phyloP scores from a whole-genome alignment of 2,888 invertebrate species.

The Masnerella sp. region DNA sequence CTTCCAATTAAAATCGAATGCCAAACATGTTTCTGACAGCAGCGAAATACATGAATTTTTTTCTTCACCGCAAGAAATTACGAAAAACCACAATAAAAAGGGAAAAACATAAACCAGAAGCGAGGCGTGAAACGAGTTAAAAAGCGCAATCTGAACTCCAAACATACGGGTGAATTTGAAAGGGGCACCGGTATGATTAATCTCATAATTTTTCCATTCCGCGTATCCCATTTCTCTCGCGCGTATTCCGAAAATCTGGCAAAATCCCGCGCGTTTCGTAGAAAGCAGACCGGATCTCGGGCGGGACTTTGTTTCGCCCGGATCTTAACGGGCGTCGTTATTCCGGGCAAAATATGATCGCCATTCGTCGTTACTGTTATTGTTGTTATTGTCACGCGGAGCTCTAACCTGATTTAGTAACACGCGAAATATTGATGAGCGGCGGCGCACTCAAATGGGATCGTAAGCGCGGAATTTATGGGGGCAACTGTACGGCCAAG shows the following conservation, averaged over 20 bases:
- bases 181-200: constrained; percentile 16
- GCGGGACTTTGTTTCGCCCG: constrained; percentile 27
- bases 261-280: constrained; percentile 26
- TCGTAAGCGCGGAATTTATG: constrained; percentile 55
- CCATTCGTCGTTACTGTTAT: constrained; percentile 31
- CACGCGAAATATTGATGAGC: constrained; percentile 53
- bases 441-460: constrained; percentile 33
- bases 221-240: constrained; percentile 23
- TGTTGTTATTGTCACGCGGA: constrained; percentile 39
- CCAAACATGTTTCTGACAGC: no score
- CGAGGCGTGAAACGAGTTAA: neutral
- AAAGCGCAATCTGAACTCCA: neutral
- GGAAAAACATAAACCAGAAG: neutral
- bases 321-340: no score
- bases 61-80: no score
- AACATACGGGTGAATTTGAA: neutral
- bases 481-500: constrained; percentile 45
- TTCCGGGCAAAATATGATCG: constrained; percentile 51
- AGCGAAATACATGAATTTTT: no score
- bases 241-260: constrained; percentile 25
- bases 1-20: no score
- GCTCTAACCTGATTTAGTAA: constrained; percentile 46
- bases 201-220: constrained; percentile 33
- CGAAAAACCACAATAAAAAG: no score
- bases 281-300: constrained; percentile 22